Evolutionary conservation across 2,888 invertebrate species (phyloP).

Genomic region (Pheosia tremula): DNA sequence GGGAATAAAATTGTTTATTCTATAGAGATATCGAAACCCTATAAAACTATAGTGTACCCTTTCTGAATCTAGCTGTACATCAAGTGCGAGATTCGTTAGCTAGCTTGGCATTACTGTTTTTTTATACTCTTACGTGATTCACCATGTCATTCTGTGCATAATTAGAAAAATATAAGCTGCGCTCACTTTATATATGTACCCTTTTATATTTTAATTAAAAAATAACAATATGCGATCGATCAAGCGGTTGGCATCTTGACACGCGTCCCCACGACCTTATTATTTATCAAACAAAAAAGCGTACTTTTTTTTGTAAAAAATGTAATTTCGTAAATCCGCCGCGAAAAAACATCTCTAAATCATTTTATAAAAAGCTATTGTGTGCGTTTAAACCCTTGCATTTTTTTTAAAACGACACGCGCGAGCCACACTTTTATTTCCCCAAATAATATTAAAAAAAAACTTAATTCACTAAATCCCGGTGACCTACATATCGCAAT

Average conservation of each 20-base stretch:
- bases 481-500: slow-evolving; percentile 76
- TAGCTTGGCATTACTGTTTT: too few relatives aligned
- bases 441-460: slow-evolving; percentile 49
- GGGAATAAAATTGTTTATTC: too few relatives aligned
- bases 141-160: too few relatives aligned
- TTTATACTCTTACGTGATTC: too few relatives aligned
- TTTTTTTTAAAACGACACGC: slow-evolving; percentile 67
- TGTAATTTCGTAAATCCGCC: slow-evolving; percentile 63
- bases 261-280: slow-evolving; percentile 52
- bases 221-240: slow-evolving; percentile 66
- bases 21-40: too few relatives aligned
- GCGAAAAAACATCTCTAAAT: slow-evolving; percentile 71
- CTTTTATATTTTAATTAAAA: slow-evolving; percentile 32
- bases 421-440: slow-evolving; percentile 68
- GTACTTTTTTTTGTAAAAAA: slow-evolving; percentile 53
- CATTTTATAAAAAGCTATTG: slow-evolving; percentile 78
- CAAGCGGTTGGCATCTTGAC: slow-evolving; percentile 59
- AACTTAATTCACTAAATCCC: slow-evolving; percentile 69
- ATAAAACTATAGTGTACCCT: too few relatives aligned
- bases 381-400: slow-evolving; percentile 79
- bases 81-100: too few relatives aligned
- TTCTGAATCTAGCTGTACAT: too few relatives aligned
- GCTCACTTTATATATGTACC: background rate
- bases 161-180: background rate
- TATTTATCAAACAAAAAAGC: slow-evolving; percentile 55